Evolutionary conservation across 2,797 vertebrate species (phyloP).

Genomic region (Brotula barbata): DNA sequence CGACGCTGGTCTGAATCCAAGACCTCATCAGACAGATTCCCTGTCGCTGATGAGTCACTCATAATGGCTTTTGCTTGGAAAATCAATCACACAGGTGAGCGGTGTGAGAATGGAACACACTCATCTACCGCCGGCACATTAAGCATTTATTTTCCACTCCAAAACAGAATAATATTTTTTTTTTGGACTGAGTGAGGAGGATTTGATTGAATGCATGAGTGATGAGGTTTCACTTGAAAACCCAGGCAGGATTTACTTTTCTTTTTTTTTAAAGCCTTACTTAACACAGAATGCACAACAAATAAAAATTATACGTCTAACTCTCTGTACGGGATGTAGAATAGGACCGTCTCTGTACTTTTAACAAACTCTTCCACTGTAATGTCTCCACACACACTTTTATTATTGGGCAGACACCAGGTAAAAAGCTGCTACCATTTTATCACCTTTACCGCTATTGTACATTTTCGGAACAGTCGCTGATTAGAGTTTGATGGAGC

Average conservation of each 20-base stretch:
- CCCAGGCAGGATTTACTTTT: slow-evolving; percentile 1
- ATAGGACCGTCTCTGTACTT: not conserved
- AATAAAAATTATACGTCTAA: not conserved
- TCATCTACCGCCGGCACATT: not conserved
- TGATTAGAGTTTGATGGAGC: slow-evolving; percentile 62
- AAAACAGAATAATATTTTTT: slow-evolving; percentile 34
- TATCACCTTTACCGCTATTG: slow-evolving; percentile 34
- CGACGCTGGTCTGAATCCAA: slow-evolving; percentile 13
- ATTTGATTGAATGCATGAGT: slow-evolving; percentile 11
- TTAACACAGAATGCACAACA: slow-evolving; percentile 1
- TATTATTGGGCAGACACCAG: slow-evolving; percentile 21
- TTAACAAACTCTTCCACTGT: not conserved
- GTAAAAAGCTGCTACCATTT: slow-evolving; percentile 39
- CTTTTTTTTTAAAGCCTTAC: slow-evolving; percentile 1
- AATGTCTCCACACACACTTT: not conserved
- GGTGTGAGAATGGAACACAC: slow-evolving; percentile 13
- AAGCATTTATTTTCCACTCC: slow-evolving; percentile 7
- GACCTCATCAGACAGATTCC: slow-evolving; percentile 25
- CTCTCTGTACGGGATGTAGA: no score
- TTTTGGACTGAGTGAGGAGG: slow-evolving; percentile 14
- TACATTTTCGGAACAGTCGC: slow-evolving; percentile 53
- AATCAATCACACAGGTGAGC: slow-evolving; percentile 37
- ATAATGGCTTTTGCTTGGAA: slow-evolving; percentile 15
- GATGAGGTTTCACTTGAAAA: slow-evolving; percentile 13
- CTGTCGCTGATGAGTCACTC: slow-evolving; percentile 23